Base-by-base conservation (phyloP, 2,113 vertebrate species). In the Apeltes quadracus region DNA sequence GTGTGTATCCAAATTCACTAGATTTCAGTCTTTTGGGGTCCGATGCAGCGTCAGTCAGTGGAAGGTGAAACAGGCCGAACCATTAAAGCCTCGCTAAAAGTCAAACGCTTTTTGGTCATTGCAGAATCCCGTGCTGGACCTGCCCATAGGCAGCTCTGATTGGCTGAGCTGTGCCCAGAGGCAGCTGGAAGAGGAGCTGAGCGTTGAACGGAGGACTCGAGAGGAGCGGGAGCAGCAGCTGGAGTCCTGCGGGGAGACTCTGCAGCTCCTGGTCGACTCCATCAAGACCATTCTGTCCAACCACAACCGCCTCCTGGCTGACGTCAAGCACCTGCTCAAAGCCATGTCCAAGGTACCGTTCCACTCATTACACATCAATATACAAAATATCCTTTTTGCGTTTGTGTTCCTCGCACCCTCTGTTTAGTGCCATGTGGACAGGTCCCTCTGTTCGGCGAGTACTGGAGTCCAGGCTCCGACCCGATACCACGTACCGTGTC, bases 261-360 rank as follows among this genome's bases (percentile, higher is more conserved):
- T 97, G 81, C 98, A 99, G 91, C 95, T 96, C 61, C 89, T 99
- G 82, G 96, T 99, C 4, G 98, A 99, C 93, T 94, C 91, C 83
- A 97, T 99, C 81, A 99, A 99, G 91, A 96, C 94, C 39, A 95
- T 95, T 72, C 95, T 99, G 43, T 98, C 96, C 0, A 94, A 91
- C 79, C 98, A 99, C 94, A 99, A 99, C 88, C 94, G 96, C 15
- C 96, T 96, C 11, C 95, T 99, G 65, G 96, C 95, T 16, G 97
- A 99, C 43, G 97, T 99, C 74, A 99, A 99, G 73, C 96, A 99
- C 91, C 94, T 99, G 15, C 92, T 99, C 53, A 96, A 96, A 84
- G 96, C 97, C 79, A 99, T 99, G 97, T 96, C 98, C 36, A 99
- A 99, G 97, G 97, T 99, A 92, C 27, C 27, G 0, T 3, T 39